phyloP scores from a whole-genome alignment of 2,888 invertebrate species.

The Drosophila trichaetosa region DNA sequence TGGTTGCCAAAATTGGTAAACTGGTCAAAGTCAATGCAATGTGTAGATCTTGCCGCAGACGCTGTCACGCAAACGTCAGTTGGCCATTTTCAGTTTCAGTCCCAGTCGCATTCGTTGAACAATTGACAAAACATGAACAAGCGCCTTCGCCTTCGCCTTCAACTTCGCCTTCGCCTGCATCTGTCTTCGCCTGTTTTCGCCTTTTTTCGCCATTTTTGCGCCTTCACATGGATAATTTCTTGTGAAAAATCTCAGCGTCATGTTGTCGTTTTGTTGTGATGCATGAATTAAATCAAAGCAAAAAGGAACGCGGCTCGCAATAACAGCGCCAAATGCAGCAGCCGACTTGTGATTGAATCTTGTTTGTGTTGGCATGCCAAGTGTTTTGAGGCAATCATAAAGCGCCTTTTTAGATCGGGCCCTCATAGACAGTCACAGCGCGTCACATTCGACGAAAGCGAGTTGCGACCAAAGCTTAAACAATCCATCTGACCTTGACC shows the following conservation, averaged over 20 bases:
- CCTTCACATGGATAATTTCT: slow-evolving; percentile 70
- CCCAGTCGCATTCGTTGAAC: slow-evolving; percentile 19
- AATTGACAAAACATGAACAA: slow-evolving; percentile 68
- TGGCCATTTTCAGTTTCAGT: slow-evolving; percentile 29
- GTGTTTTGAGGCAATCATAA: slow-evolving; percentile 9
- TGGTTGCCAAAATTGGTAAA: slow-evolving; percentile 82
- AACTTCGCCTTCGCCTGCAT: slow-evolving; percentile 38
- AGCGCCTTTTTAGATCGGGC: slow-evolving; percentile 20
- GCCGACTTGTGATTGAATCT: slow-evolving; percentile 33
- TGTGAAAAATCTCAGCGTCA: slow-evolving; percentile 77
- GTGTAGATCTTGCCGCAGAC: slow-evolving; percentile 52
- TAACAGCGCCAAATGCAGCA: slow-evolving; percentile 72
- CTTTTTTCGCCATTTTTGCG: slow-evolving; percentile 58
- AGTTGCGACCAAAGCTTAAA: slow-evolving; percentile 15
- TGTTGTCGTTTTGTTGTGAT: slow-evolving; percentile 48
- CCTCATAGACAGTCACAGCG: slow-evolving; percentile 19
- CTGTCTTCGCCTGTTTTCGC: slow-evolving; percentile 52
- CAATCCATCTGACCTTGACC: slow-evolving; percentile 71
- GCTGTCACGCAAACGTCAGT: slow-evolving; percentile 77
- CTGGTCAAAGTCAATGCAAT: slow-evolving; percentile 69
- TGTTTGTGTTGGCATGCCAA: slow-evolving; percentile 34
- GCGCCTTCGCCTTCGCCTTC: slow-evolving; percentile 33
- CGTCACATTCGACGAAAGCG: slow-evolving; percentile 42
- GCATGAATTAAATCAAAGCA: slow-evolving; percentile 68
- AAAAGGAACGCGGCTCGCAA: slow-evolving; percentile 69